Conservation (phyloP, 2,797 vertebrate species). For the Clarias pachynema region DNA sequence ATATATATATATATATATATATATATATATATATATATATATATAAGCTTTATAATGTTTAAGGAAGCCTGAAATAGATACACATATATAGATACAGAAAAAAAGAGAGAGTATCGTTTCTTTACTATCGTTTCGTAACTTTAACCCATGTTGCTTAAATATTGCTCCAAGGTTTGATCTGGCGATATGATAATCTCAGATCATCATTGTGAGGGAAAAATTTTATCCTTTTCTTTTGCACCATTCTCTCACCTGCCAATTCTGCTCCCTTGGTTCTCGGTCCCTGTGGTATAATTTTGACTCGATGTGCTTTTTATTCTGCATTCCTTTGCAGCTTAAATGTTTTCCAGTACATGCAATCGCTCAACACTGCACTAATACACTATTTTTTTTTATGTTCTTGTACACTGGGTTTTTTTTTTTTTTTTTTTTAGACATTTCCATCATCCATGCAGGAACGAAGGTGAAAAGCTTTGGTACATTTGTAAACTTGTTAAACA, state of each 20-base stretch:
- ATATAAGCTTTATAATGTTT: too few species aligned
- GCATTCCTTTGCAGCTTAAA: neutral
- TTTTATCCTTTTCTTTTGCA: neutral
- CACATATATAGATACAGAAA: neutral
- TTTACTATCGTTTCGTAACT: too few species aligned
- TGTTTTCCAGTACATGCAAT: neutral
- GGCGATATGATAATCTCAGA: neutral
- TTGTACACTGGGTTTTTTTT: neutral
- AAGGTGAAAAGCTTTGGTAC: neutral
- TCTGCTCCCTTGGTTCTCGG: neutral
- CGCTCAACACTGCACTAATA: neutral
- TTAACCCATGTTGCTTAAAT: neutral
- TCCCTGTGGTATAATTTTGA: neutral
- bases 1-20: too few species aligned
- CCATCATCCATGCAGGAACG: neutral
- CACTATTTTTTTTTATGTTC: neutral
- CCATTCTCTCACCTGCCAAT: neutral
- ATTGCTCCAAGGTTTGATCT: too few species aligned
- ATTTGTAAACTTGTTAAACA: neutral
- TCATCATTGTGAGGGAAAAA: neutral
- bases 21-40: too few species aligned
- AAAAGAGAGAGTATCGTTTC: neutral
- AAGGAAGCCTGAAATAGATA: neutral
- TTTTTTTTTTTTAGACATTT: neutral
- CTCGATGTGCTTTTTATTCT: neutral